Base-by-base conservation (phyloP, 1,140 invertebrate species). In the Atopsyche davidsoni region DNA sequence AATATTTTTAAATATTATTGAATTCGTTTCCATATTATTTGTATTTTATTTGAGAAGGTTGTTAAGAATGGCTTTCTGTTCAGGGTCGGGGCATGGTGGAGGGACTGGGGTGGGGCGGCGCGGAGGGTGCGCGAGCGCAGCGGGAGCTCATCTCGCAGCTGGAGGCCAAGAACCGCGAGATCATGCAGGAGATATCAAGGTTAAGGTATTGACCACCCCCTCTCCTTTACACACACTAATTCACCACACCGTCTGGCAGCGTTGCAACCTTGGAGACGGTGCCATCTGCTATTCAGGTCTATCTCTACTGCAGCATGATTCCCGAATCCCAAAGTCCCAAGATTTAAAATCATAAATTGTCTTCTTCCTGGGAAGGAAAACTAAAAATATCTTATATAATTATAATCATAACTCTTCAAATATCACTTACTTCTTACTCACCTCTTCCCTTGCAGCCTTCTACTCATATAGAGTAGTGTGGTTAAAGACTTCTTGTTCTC, bases 161-260 rank as follows among this genome's bases (percentile, higher is more conserved):
- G 34, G 96, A 98, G 68, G 81, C 87, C 36, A 96, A 97, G 75
- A 99, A 99, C 73, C 83, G 92, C 68, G 93, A 96, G 76, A 96
- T 98, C 53, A 95, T 96, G 88, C 80, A 87, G 58, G 94, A 98
- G 79, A 97, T 97, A 59, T 87, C 92, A 59, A 80, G 92, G 63
- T 80, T 98, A 66, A 84, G 89, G 81, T 87, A 75, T 49, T 35
- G 41, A 32, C 28, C 13, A 35, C n/a, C 10, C 22, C 18, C 35
- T 9, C 31, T 28, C 2, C n/a, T n/a, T n/a, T n/a, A n/a, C n/a
- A n/a, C n/a, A n/a, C n/a, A n/a, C n/a, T n/a, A n/a, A n/a, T n/a
- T n/a, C n/a, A n/a, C n/a, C n/a, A n/a, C n/a, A n/a, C n/a, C n/a
- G n/a, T n/a, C n/a, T n/a, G n/a, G n/a, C n/a, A n/a, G n/a, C n/a